Conservation (phyloP, 2,113 vertebrate species). For the Gymnocephalus cernua region DNA sequence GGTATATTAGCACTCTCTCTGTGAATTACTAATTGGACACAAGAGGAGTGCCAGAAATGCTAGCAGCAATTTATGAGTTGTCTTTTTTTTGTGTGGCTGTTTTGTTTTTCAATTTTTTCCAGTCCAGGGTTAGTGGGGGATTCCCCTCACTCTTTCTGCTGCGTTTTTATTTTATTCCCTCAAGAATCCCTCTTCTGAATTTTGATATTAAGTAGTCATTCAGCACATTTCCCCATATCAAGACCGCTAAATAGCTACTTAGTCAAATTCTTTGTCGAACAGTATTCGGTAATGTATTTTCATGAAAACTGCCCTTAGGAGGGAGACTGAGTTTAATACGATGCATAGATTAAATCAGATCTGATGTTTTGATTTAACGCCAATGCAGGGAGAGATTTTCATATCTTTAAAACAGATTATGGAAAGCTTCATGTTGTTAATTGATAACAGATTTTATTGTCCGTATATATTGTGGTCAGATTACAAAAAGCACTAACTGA, state of each 20-base stretch:
- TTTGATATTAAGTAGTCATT: constrained; percentile 34
- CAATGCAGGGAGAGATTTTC: constrained; percentile 17
- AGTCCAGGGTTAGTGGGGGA: constrained; percentile 1
- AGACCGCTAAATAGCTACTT: background rate
- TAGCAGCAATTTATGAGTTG: constrained; percentile 81
- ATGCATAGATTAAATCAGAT: constrained; percentile 51
- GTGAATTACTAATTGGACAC: constrained; percentile 95
- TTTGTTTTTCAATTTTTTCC: constrained; percentile 35
- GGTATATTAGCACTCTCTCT: constrained; percentile 90
- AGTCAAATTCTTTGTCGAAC: constrained; percentile 25
- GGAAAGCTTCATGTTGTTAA: constrained; percentile 32
- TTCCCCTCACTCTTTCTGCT: constrained; percentile 79
- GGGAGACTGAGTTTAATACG: constrained; percentile 38
- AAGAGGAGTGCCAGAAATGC: constrained; percentile 88
- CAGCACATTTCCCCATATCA: constrained; percentile 32
- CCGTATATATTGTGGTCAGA: constrained; percentile 46
- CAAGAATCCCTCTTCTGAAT: constrained; percentile 27
- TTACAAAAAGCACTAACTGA: constrained; percentile 40
- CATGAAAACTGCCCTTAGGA: constrained; percentile 42
- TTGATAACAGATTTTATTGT: constrained; percentile 58
- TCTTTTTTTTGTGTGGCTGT: constrained; percentile 77
- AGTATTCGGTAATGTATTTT: constrained; percentile 52
- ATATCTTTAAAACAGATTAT: constrained; percentile 24
- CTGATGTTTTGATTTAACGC: constrained; percentile 38
- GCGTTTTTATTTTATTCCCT: constrained; percentile 74